Base-by-base conservation (phyloP, 2,113 vertebrate genomes). In the Cephalopterus ornatus region DNA sequence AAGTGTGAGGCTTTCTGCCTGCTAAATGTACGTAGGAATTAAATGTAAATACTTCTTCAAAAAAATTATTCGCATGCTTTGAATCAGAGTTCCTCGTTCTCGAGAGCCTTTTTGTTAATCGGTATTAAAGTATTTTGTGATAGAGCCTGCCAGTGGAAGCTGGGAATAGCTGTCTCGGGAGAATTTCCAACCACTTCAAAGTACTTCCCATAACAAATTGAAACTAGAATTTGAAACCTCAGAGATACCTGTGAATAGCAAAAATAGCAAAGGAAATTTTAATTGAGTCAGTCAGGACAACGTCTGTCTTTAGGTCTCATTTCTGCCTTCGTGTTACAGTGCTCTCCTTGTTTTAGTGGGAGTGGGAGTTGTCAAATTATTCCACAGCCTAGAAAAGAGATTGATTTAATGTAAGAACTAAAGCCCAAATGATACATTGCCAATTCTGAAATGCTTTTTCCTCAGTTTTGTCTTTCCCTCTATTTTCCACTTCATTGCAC, bases 161-260 rank as follows among this genome's bases (percentile, higher is more conserved):
- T 82, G 87, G 50, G 82, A 90, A 59, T 66, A 67, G 82, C 90
- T 90, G 78, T 90, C 88, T 83, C 37, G 2, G 63, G 85, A 85
- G 95, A 75, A 84, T 86, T 93, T 88, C 67, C 35, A 80, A 32
- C 47, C 56, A 56, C 91, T 95, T 92, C 92, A 90, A 85, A 93
- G 79, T 80, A 67, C 73, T 96, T 93, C 24, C 79, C 39, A 4
- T 84, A 83, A 74, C 82, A 93, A 94, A 95, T 84, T 90, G 76
- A 91, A 95, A 84, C 39, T 86, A 22, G 73, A 92, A 72, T 83
- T 84, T 80, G 56, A 88, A 95, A 78, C 47, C 63, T 95, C 35
- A 27, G 47, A 85, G 65, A 50, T 56, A 74, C 23, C 62, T 74
- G 19, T 85, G 75, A 74, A 71, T 61, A 97, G 65, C 30, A 75